These are phyloP conservation scores for Noctuana brunneofusca DNA, from an alignment of 2,888 invertebrate genomes.

Conservation along the genomic window DNA sequence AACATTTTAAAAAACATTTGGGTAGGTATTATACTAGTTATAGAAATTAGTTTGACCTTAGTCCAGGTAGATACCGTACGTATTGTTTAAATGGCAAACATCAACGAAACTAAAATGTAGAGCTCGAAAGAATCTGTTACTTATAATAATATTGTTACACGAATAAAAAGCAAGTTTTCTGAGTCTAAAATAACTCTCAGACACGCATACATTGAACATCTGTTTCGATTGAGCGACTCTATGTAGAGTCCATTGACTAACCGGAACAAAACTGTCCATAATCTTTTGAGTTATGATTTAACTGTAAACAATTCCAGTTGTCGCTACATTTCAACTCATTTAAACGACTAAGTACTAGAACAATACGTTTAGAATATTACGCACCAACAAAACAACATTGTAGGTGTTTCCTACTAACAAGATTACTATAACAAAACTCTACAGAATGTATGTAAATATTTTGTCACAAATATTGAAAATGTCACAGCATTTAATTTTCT, in stretches of 20 bases:
- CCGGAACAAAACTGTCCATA: slow-evolving; percentile 14
- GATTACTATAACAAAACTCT: background rate
- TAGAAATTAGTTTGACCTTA: too few relatives aligned
- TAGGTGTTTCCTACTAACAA: background rate
- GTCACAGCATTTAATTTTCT: slow-evolving; percentile 16
- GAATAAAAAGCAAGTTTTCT: slow-evolving; percentile 21
- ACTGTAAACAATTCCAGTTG: background rate
- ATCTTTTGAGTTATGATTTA: background rate
- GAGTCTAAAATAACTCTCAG: slow-evolving; percentile 28
- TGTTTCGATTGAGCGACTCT: slow-evolving; percentile 28
- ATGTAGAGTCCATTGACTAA: slow-evolving; percentile 26
- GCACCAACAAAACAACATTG: background rate
- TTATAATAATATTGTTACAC: slow-evolving; percentile 17
- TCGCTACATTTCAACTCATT: background rate
- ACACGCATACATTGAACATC: slow-evolving; percentile 26
- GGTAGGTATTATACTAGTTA: too few relatives aligned
- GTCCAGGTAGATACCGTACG: background rate
- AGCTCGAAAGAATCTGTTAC: slow-evolving; percentile 5
- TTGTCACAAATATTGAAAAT: slow-evolving; percentile 6
- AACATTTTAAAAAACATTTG: too few relatives aligned
- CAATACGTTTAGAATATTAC: background rate
- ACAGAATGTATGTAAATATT: background rate
- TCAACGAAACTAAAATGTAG: background rate
- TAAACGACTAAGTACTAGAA: background rate
- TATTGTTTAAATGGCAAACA: background rate